phyloP scores from a whole-genome alignment of 2,797 vertebrate genomes.

The Myiothlypis chrysogaster region DNA sequence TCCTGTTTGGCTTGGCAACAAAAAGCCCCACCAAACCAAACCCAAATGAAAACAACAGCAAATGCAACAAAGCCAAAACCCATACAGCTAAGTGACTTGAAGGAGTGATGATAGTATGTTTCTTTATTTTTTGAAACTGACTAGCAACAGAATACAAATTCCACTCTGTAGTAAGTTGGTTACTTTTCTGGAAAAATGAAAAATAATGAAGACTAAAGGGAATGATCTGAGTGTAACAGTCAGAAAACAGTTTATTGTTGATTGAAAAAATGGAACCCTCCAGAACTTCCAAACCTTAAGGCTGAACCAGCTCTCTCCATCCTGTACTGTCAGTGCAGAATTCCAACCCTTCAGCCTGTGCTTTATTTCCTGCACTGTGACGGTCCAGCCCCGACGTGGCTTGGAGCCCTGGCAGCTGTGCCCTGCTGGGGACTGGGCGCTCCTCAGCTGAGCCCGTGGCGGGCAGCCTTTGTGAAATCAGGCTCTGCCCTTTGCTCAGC shows the following conservation, averaged over 20 bases:
- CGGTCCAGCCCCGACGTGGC: fast-evolving
- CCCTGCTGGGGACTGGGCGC: neutral
- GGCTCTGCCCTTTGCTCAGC: neutral
- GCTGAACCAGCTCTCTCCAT: neutral
- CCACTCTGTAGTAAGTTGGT: neutral
- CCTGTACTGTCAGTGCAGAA: neutral
- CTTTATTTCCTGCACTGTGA: neutral
- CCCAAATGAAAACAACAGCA: neutral
- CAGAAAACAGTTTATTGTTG: neutral
- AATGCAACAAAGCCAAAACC: neutral
- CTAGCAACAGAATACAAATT: neutral
- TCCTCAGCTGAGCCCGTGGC: neutral
- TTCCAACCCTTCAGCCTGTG: neutral
- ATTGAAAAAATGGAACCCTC: neutral
- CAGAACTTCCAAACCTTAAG: neutral
- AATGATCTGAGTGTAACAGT: neutral
- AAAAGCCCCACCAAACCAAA: neutral
- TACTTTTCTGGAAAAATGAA: neutral
- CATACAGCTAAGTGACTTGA: neutral
- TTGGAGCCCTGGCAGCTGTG: neutral
- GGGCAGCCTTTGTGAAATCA: fast-evolving
- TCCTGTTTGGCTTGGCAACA: neutral
- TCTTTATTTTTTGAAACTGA: neutral
- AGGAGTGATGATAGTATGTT: neutral
- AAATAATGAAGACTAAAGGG: neutral